These are phyloP conservation scores for Cantharis lateralis DNA, from an alignment of 2,888 invertebrate genomes.

Conservation along the genomic window DNA sequence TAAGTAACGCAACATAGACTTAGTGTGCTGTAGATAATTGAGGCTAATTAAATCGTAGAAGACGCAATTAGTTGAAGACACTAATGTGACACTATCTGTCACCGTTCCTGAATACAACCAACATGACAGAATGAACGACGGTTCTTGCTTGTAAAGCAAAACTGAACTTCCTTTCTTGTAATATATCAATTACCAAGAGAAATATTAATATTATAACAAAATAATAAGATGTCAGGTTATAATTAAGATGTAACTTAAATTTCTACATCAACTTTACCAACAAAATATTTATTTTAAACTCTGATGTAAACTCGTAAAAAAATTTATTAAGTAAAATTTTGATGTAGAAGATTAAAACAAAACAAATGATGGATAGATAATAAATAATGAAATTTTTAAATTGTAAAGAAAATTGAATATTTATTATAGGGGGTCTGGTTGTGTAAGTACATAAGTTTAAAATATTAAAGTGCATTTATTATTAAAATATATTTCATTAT, in stretches of 20 bases:
- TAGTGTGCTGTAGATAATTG: slow-evolving; percentile 41
- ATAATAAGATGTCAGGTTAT: slow-evolving; percentile 25
- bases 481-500: not conserved
- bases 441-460: not conserved
- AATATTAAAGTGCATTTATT: not conserved
- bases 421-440: not conserved
- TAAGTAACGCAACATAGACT: slow-evolving; percentile 34
- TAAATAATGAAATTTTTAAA: not conserved
- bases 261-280: not conserved
- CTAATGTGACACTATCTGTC: slow-evolving; percentile 42
- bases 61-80: slow-evolving; percentile 43
- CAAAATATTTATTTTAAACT: not conserved
- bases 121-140: slow-evolving; percentile 29
- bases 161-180: slow-evolving; percentile 24
- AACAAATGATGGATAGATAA: not conserved
- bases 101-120: slow-evolving; percentile 39
- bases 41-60: slow-evolving; percentile 44
- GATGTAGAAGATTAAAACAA: not conserved
- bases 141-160: slow-evolving; percentile 25
- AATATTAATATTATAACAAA: slow-evolving; percentile 27
- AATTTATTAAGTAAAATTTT: not conserved
- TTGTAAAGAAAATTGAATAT: not conserved
- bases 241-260: slow-evolving; percentile 25
- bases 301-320: not conserved
- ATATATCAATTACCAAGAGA: slow-evolving; percentile 26